Percentiles rank a stretch among this genome's conserved stretches.
Conservation (phyloP, 2,113 vertebrate species). For the Dipodomys stephensi region DNA sequence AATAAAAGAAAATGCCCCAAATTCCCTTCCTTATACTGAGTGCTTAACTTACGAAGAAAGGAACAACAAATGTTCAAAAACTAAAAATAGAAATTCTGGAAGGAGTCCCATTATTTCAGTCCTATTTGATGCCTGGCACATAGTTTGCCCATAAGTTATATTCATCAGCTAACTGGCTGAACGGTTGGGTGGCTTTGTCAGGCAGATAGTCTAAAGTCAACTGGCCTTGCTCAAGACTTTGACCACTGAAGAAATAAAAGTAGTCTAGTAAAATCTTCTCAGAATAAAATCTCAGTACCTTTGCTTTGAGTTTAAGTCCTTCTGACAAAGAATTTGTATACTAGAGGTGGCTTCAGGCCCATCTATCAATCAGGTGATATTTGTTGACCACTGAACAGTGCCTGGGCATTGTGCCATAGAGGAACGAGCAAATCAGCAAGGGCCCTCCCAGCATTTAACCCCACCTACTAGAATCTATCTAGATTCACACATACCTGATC, state of each 20-base stretch:
- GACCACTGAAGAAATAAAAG: neutral
- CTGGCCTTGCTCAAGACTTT: neutral
- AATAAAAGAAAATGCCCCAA: slow-evolving; percentile 70
- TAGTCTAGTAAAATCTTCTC: slow-evolving; percentile 14
- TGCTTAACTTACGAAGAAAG: slow-evolving; percentile 61
- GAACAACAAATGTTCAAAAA: slow-evolving; percentile 62
- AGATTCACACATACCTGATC: no score
- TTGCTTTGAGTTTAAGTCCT: slow-evolving; percentile 16
- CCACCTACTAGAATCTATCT: neutral
- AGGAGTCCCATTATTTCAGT: neutral
- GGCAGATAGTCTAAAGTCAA: neutral
- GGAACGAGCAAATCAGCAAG: neutral
- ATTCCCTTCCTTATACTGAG: slow-evolving; percentile 9
- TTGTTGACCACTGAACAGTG: neutral
- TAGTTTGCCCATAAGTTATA: neutral
- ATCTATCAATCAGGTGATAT: neutral
- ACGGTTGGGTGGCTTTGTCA: neutral
- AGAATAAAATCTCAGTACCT: slow-evolving; percentile 36
- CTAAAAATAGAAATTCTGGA: slow-evolving; percentile 55
- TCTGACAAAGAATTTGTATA: neutral
- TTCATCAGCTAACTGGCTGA: neutral
- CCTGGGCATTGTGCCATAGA: neutral
- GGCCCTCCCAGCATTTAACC: neutral
- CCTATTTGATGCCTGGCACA: slow-evolving; percentile 17
- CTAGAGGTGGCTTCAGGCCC: slow-evolving; percentile 24